A percentile compares a stretch with the other conserved stretches of the same genome.
These are phyloP conservation scores for Philypnodon macrostomus DNA, from an alignment of 2,797 vertebrate genomes.

Conservation along the genomic window DNA sequence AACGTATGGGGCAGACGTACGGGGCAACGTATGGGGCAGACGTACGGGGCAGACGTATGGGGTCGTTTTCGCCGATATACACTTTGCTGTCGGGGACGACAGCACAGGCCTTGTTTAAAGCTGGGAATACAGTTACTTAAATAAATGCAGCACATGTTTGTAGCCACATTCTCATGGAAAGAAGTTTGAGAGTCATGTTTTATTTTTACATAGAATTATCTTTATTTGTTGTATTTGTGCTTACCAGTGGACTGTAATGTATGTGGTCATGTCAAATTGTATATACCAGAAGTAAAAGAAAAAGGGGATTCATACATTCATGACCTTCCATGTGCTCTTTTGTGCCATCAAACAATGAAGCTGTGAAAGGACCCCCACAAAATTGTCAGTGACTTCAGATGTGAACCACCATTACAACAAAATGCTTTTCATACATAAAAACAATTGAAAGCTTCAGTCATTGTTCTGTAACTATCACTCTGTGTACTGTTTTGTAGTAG, in stretches of 20 bases:
- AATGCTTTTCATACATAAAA: conserved; percentile 49
- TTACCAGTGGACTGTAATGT: conserved; percentile 73
- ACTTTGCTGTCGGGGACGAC: too few relatives aligned
- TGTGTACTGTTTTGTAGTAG: conserved; percentile 49
- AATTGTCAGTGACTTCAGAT: conserved; percentile 69
- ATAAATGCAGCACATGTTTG: conserved; percentile 3
- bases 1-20: too few relatives aligned
- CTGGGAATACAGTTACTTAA: too few relatives aligned
- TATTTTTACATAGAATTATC: conserved; percentile 38
- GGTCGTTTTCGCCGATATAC: too few relatives aligned
- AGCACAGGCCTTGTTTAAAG: too few relatives aligned
- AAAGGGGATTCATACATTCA: conserved; percentile 67
- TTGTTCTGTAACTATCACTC: conserved; percentile 45
- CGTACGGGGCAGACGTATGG: too few relatives aligned
- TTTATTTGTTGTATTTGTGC: conserved; percentile 49
- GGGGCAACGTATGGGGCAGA: too few relatives aligned
- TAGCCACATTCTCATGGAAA: background rate
- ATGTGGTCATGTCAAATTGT: conserved; percentile 59
- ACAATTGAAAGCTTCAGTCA: conserved; percentile 46
- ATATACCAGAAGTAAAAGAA: conserved; percentile 57
- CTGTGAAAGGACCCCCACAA: conserved; percentile 72
- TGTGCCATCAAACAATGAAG: conserved; percentile 53
- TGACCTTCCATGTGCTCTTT: conserved; percentile 59
- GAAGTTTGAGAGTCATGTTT: conserved; percentile 10
- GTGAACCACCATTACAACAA: conserved; percentile 48